Conservation (phyloP, 1,140 invertebrate genomes). For the Drosophila azteca region DNA sequence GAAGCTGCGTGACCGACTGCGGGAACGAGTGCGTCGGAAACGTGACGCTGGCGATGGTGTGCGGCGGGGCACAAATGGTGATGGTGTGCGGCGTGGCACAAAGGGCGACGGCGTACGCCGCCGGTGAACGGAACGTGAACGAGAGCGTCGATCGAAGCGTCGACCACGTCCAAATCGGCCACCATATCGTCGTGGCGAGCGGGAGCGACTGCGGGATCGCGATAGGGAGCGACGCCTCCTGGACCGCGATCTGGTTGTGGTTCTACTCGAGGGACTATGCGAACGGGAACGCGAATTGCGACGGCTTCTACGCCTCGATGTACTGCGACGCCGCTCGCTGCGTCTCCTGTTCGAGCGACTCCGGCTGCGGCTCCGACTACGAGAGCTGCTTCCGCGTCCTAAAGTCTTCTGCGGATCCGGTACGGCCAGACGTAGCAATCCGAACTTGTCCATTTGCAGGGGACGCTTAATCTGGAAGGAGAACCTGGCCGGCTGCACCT, state of each 20-base stretch:
- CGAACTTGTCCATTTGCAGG: slow-evolving; percentile 88
- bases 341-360: slow-evolving; percentile 69
- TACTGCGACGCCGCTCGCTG: slow-evolving; percentile 12
- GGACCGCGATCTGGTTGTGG: slow-evolving; percentile 82
- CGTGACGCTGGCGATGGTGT: slow-evolving; percentile 46
- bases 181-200: slow-evolving; percentile 5
- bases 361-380: slow-evolving; percentile 83
- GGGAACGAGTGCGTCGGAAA: slow-evolving; percentile 53
- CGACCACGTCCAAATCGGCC: slow-evolving; percentile 24
- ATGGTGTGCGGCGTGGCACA: slow-evolving; percentile 36
- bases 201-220: slow-evolving; percentile 23
- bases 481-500: slow-evolving; percentile 46
- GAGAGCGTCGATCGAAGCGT: slow-evolving; percentile 40
- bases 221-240: slow-evolving; percentile 58
- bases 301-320: slow-evolving; percentile 13
- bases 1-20: slow-evolving; percentile 57
- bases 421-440: slow-evolving; percentile 86
- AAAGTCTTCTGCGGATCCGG: slow-evolving; percentile 55
- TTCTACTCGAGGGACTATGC: slow-evolving; percentile 8
- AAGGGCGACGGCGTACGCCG: slow-evolving; percentile 49
- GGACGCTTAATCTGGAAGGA: slow-evolving; percentile 82
- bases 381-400: slow-evolving; percentile 66
- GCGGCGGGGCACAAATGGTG: slow-evolving; percentile 44
- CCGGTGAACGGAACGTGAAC: slow-evolving; percentile 56
- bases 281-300: slow-evolving; percentile 20